A percentile compares a stretch with the other conserved stretches of the same genome.
Evolutionary conservation across 2,888 invertebrate genomes (phyloP).

Genomic region (Trachelus iudaicus): DNA sequence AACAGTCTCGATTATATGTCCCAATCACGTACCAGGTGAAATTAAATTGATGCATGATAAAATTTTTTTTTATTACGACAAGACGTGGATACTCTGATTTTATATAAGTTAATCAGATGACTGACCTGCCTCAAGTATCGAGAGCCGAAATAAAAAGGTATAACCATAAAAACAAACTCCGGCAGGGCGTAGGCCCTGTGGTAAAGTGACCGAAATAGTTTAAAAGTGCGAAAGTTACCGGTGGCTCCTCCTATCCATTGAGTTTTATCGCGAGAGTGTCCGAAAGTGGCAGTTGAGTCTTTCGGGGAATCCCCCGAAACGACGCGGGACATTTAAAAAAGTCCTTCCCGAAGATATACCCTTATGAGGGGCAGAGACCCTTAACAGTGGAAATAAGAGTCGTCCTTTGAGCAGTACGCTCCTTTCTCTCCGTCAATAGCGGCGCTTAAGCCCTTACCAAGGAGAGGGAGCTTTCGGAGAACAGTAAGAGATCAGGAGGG

Average conservation of each 20-base stretch:
- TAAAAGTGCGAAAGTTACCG: background rate
- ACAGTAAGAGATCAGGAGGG: background rate
- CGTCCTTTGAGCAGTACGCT: background rate
- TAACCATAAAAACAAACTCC: background rate
- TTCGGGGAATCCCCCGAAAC: background rate
- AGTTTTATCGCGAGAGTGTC: background rate
- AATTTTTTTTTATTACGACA: background rate
- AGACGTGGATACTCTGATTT: background rate
- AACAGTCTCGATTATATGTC: background rate
- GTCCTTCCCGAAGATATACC: background rate
- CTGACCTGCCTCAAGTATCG: background rate
- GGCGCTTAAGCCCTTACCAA: background rate
- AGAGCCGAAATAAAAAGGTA: background rate
- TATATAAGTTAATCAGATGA: background rate
- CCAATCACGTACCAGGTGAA: background rate
- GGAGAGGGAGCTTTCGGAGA: background rate
- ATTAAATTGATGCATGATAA: background rate
- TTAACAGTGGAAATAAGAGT: background rate
- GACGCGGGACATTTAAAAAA: background rate
- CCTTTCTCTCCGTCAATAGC: background rate
- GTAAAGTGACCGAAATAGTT: background rate
- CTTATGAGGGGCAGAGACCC: background rate
- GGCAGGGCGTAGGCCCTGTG: background rate
- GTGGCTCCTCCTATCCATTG: background rate
- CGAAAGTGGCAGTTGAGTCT: background rate